Base-by-base conservation (phyloP, 1,140 invertebrate genomes). In the Drosophila busckii region DNA sequence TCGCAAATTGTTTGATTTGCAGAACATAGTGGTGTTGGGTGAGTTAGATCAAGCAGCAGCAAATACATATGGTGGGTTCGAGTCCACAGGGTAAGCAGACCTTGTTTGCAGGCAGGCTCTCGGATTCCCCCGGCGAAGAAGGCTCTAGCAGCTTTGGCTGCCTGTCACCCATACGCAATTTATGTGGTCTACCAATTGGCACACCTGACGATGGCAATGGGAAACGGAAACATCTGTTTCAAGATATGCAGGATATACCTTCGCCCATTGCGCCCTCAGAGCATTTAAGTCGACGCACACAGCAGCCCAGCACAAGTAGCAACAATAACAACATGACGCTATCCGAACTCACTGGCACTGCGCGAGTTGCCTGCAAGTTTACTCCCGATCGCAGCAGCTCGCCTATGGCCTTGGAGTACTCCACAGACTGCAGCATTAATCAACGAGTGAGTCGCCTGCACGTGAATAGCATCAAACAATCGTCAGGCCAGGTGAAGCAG, bases 361-460 rank as follows among this genome's bases (percentile, higher is more conserved):
- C 29, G 4, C 37, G 41, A 17, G 17, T 25, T 17, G 62, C 70
- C n/a, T 44, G 55, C 5, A 65, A 56, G 22, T 86, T 80, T 31
- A 86, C 84, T 0, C 84, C 84, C 0, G 84, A 86, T 55, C 62
- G 84, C 17, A 86, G 84, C 15, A 84, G 84, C 0, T 86, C 84
- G 8, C 84, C 84, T 0, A 64, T 78, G 54, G 37, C 31, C 1
- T 15, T 80, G 29, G 76, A 82, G 37, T 56, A 65, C 10, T 66
- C 61, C 2, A 35, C 48, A 15, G 58, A 86, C n/a, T 35, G 63
- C 37, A 62, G 76, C 49, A 83, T 82, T 4, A 83, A 83, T 63
- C 69, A 75, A 12, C 37, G 70, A 1, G 75, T 82, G 2, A 53
- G 75, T 3, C 76, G 76, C 0, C 17, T 82, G 38, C 53, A 56